Conservation (phyloP, 2,797 vertebrate genomes). For the Sparidentex hasta region DNA sequence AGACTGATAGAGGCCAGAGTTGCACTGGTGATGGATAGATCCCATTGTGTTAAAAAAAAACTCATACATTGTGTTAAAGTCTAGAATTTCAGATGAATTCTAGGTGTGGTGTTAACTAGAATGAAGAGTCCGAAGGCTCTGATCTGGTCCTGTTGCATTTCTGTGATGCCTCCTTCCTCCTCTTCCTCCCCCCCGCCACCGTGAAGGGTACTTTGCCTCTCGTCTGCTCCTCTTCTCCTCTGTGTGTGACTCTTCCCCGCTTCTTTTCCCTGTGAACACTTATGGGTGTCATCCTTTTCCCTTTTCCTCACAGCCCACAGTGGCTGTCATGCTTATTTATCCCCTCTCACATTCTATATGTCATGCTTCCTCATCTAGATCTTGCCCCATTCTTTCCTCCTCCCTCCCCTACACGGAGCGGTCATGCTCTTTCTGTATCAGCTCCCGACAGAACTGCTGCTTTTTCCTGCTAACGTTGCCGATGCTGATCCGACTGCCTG, state of each 20-base stretch:
- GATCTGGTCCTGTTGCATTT: constrained; percentile 83
- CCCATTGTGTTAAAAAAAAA: constrained; percentile 62
- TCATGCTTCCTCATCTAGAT: constrained; percentile 68
- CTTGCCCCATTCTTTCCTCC: constrained; percentile 42
- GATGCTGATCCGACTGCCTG: constrained; percentile 71
- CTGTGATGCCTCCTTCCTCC: constrained; percentile 57
- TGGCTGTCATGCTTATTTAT: constrained; percentile 67
- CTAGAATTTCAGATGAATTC: constrained; percentile 72
- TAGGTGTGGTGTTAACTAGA: constrained; percentile 80
- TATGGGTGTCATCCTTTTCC: constrained; percentile 62
- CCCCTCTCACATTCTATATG: constrained; percentile 65
- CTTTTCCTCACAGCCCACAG: constrained; percentile 50
- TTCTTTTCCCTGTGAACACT: constrained; percentile 61
- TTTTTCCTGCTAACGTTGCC: constrained; percentile 68
- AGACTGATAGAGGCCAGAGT: constrained; percentile 77
- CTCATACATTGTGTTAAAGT: constrained; percentile 67
- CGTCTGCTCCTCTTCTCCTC: constrained; percentile 51
- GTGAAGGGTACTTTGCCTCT: constrained; percentile 33
- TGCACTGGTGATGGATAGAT: constrained; percentile 72
- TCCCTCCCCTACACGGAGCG: constrained; percentile 54
- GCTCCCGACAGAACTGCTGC: constrained; percentile 72
- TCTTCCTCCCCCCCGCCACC: constrained; percentile 22
- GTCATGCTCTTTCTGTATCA: constrained; percentile 63
- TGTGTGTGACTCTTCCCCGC: constrained; percentile 48
- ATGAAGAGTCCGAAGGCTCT: constrained; percentile 83